Evolutionary conservation across 2,113 vertebrate genomes (phyloP).

Genomic region (Actenoides lindsayi): DNA sequence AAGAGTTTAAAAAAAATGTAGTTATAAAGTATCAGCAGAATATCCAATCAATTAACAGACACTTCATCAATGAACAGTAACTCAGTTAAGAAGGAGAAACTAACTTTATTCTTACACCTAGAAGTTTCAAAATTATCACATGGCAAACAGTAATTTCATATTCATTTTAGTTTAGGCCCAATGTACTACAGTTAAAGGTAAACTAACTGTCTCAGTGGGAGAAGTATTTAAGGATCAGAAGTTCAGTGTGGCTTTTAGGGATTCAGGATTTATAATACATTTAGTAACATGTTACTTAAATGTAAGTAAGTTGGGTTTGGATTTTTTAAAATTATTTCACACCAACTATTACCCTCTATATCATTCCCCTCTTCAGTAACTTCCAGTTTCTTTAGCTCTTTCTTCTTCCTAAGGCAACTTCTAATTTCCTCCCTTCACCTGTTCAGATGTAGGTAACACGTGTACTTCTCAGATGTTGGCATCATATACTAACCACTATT

Average conservation of each 20-base stretch:
- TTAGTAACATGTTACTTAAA: neutral
- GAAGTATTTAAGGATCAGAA: neutral
- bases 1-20: neutral
- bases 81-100: neutral
- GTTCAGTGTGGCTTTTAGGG: neutral
- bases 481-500: neutral
- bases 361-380: neutral
- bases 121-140: neutral
- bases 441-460: neutral
- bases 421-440: neutral
- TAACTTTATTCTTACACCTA: neutral
- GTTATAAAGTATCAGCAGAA: neutral
- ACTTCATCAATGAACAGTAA: neutral
- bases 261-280: neutral
- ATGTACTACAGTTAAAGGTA: neutral
- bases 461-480: too few species aligned
- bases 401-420: neutral
- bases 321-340: neutral
- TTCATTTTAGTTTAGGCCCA: neutral
- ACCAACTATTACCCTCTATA: neutral
- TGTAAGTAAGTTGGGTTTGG: neutral
- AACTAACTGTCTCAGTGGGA: neutral
- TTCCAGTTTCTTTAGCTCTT: neutral
- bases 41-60: neutral
- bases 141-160: neutral